phyloP scores from a whole-genome alignment of 2,797 vertebrate species.

The Champsocephalus gunnari region DNA sequence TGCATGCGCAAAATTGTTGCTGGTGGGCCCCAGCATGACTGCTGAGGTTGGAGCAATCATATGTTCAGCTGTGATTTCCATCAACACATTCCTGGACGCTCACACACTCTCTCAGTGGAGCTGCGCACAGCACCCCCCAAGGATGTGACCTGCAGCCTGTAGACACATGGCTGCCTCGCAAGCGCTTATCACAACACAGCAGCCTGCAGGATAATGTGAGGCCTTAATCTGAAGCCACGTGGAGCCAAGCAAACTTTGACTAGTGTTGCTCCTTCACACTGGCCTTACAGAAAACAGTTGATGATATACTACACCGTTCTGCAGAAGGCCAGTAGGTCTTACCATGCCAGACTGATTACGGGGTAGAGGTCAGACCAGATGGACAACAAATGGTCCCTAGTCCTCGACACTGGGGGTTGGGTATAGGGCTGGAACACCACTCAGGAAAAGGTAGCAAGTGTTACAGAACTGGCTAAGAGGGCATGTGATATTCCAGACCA shows the following conservation, averaged over 20 bases:
- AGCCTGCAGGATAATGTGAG: slow-evolving; percentile 74
- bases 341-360: slow-evolving; percentile 80
- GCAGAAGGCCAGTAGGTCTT: slow-evolving; percentile 74
- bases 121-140: slow-evolving; percentile 80
- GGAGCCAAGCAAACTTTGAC: slow-evolving; percentile 76
- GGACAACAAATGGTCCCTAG: slow-evolving; percentile 79
- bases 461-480: slow-evolving; percentile 53
- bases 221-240: slow-evolving; percentile 81
- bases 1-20: slow-evolving; percentile 76
- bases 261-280: slow-evolving; percentile 61
- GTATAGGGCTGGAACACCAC: slow-evolving; percentile 48
- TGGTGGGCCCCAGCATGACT: slow-evolving; percentile 88
- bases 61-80: slow-evolving; percentile 89
- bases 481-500: slow-evolving; percentile 56
- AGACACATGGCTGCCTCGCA: slow-evolving; percentile 79
- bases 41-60: slow-evolving; percentile 87
- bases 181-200: slow-evolving; percentile 83
- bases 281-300: slow-evolving; percentile 71
- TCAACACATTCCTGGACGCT: slow-evolving; percentile 90
- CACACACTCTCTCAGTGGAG: slow-evolving; percentile 82
- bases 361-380: slow-evolving; percentile 80
- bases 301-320: slow-evolving; percentile 78
- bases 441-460: slow-evolving; percentile 59
- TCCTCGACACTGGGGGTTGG: slow-evolving; percentile 66
- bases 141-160: slow-evolving; percentile 81